Evolutionary conservation across 2,797 vertebrate genomes (phyloP), one percentile per base, ranked within the genome.

Genomic region (Poecilia wingei): DNA sequence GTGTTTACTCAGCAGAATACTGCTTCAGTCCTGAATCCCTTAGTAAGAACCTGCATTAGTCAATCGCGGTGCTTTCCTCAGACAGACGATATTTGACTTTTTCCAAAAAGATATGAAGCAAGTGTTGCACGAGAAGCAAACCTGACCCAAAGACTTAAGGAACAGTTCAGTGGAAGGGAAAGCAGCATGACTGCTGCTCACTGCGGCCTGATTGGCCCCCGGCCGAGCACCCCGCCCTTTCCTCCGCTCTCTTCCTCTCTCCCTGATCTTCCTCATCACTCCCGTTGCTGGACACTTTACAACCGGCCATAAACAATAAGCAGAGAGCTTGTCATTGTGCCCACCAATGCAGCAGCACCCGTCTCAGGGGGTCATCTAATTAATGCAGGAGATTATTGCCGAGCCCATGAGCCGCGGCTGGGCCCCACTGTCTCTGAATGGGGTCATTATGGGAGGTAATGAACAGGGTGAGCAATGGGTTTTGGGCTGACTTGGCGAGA

Each of bases 301-400:
- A 86, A 86, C 85, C 81, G 75, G 81, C 86, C 78, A 88, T 93
- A 92, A 93, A 92, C 92, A 91, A 92, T 83, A 92, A 85, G 87
- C 86, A 85, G 89, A 89, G 87, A 84, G 86, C 79, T 84, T 83
- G 86, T 87, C 90, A 89, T 53, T 85, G 86, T 91, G 86, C 86
- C 84, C 82, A 82, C 82, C 82, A 81, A 77, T 80, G 89, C 82
- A 85, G 83, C 84, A 72, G 84, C 81, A 70, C 81, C 84, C 55
- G 47, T 91, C 91, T 91, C 89, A 16, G 36, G 84, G 87, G 91
- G 88, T 88, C 87, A 93, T 93, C 90, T 93, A 92, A 95, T 95
- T 95, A 94, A 93, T 91, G 89, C 84, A 64, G 84, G 85, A 84
- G 90, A 94, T 92, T 93, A 88, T 85, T 92, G 84, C 88, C 6